Evolutionary conservation across 1,140 invertebrate species (phyloP).

Genomic region (Macrosteles quadrilineatus): DNA sequence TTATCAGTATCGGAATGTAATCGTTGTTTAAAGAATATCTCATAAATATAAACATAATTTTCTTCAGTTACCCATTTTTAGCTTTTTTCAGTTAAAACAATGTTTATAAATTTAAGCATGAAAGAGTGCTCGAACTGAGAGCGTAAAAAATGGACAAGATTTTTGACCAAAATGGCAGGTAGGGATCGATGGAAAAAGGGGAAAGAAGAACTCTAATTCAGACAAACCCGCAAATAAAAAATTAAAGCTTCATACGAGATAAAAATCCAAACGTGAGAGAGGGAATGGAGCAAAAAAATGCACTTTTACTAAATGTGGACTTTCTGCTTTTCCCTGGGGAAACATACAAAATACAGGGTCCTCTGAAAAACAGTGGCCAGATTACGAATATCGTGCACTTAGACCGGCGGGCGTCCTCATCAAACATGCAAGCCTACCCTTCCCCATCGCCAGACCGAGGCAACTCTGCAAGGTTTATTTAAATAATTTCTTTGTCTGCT

Average conservation of each 20-base stretch:
- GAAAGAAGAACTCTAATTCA: slow-evolving; percentile 12
- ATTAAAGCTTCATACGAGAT: neutral
- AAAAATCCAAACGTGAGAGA: slow-evolving; percentile 3
- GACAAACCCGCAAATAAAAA: slow-evolving; percentile 10
- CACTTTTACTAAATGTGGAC: neutral
- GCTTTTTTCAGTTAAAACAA: too few species aligned
- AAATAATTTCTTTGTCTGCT: too few species aligned
- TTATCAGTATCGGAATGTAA: too few species aligned
- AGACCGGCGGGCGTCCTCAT: neutral
- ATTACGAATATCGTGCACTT: neutral
- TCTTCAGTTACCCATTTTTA: too few species aligned
- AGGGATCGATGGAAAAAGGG: neutral
- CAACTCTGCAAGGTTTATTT: too few species aligned
- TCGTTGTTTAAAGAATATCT: too few species aligned
- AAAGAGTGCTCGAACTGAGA: neutral
- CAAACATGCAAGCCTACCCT: neutral
- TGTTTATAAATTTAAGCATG: neutral
- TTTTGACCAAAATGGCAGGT: neutral
- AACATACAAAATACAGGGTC: neutral
- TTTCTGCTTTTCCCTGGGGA: slow-evolving; percentile 2
- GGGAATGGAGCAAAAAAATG: slow-evolving; percentile 5
- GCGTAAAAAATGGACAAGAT: slow-evolving; percentile 8
- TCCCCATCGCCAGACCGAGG: neutral
- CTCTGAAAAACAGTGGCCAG: neutral
- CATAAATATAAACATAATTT: too few species aligned